Evolutionary conservation across 2,797 vertebrate species (phyloP), one percentile per base, ranked within the genome.

Genomic region (Ctenosaura bakeri): DNA sequence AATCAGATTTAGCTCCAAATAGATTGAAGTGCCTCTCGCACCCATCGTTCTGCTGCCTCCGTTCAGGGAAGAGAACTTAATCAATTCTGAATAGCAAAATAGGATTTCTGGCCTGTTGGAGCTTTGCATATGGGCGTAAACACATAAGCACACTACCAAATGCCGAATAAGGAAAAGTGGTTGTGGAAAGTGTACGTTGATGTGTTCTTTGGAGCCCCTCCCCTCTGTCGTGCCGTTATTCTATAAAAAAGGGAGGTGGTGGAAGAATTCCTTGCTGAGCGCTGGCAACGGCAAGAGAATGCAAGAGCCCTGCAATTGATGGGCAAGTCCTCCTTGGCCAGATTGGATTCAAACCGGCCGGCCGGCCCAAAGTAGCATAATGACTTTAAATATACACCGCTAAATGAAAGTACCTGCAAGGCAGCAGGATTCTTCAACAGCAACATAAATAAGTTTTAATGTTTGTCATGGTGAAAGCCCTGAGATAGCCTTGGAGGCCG

Each of bases 401-500:
- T 89, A 94, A 94, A 95, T 94, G 91, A 91, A 95, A 91, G 91
- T 89, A 83, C 94, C 93, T 93, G 92, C 76, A 86, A 93, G 95
- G 95, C 95, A 83, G 92, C 85, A 6, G 0, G n/a, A 81, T 96
- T 94, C 94, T 94, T 90, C 83, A 89, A 82, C 87, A 92, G 95
- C 94, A 87, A 56, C 96, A 95, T 96, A 96, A 97, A 96, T 95
- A 95, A 64, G 85, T 96, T 96, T 96, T 95, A 93, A 95, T 93
- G 95, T 97, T 96, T 97, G 96, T 96, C 95, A 94, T 95, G 88
- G 96, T 83, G 92, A 95, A 94, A 96, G 93, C 95, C 94, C 95
- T 96, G 95, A 95, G 97, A 96, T 96, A 96, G 96, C 96, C 97
- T 96, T 80, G 93, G 94, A 97, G 97, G 98, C 98, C 97, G 97